A percentile compares a stretch with the other conserved stretches of the same genome.
Conservation (phyloP, 2,797 vertebrate genomes). For the Spondyliosoma cantharus region DNA sequence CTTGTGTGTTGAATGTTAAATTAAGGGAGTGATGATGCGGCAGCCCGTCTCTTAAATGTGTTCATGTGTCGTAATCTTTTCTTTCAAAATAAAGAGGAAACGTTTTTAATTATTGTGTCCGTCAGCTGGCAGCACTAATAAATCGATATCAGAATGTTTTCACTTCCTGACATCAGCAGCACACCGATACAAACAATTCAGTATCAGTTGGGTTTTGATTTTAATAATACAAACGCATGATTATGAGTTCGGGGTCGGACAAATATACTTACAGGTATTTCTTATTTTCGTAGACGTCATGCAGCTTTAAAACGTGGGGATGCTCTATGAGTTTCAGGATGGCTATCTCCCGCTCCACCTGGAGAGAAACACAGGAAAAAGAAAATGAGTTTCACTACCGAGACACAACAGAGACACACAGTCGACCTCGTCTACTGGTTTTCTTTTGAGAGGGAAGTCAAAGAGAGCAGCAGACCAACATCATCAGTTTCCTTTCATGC, state of each 20-base stretch:
- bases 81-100: too few species aligned
- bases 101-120: too few species aligned
- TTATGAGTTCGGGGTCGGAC: neutral
- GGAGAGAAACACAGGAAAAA: conserved; percentile 46
- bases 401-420: neutral
- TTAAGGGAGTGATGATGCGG: neutral
- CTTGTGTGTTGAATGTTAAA: neutral
- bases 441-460: neutral
- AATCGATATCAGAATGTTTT: too few species aligned
- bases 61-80: too few species aligned
- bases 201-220: too few species aligned
- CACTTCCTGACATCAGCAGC: too few species aligned
- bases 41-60: too few species aligned
- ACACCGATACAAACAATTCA: too few species aligned
- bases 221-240: too few species aligned
- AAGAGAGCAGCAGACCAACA: neutral
- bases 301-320: conserved; percentile 95
- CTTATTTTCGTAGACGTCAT: conserved; percentile 97
- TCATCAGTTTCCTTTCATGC: neutral
- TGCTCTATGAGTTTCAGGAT: conserved; percentile 97
- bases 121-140: too few species aligned
- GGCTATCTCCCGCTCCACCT: conserved; percentile 97
- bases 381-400: neutral
- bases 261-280: conserved; percentile 94
- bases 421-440: too few species aligned